phyloP scores from a whole-genome alignment of 2,113 vertebrate genomes.

The Gymnocephalus cernua region DNA sequence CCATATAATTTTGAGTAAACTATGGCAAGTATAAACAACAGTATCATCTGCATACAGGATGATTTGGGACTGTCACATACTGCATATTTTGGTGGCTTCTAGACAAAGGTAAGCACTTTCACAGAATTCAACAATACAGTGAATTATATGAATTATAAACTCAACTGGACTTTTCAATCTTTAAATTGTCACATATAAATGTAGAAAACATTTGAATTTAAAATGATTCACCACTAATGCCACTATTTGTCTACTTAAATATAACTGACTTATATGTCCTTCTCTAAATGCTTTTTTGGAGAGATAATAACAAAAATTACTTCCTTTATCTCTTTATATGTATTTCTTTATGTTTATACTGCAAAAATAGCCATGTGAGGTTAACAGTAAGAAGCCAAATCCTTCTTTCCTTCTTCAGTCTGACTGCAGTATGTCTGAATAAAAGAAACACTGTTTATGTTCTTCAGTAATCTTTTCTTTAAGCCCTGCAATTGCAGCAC shows the following conservation, averaged over 20 bases:
- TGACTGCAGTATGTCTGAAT: not conserved
- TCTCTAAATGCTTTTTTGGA: not conserved
- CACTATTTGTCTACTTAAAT: not conserved
- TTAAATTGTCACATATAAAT: not conserved
- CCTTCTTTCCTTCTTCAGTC: not conserved
- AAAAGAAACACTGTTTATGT: not conserved
- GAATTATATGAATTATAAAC: not conserved
- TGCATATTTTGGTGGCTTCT: not conserved
- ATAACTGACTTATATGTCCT: not conserved
- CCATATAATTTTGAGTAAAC: not conserved
- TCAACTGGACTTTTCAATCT: not conserved
- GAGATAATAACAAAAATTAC: too few relatives aligned
- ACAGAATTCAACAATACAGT: not conserved
- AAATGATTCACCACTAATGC: not conserved
- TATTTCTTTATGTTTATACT: too few relatives aligned
- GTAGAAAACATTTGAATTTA: not conserved
- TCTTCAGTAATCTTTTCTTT: not conserved
- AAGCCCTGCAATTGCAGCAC: not conserved
- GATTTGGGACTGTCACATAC: not conserved
- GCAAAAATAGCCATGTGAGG: not conserved
- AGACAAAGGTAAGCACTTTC: not conserved
- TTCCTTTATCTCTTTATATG: too few relatives aligned
- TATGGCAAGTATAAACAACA: not conserved
- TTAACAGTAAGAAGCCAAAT: not conserved
- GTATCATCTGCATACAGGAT: slow-evolving; percentile 11